phyloP scores from a whole-genome alignment of 2,888 invertebrate genomes.

The Lasioglossum pauxillum region DNA sequence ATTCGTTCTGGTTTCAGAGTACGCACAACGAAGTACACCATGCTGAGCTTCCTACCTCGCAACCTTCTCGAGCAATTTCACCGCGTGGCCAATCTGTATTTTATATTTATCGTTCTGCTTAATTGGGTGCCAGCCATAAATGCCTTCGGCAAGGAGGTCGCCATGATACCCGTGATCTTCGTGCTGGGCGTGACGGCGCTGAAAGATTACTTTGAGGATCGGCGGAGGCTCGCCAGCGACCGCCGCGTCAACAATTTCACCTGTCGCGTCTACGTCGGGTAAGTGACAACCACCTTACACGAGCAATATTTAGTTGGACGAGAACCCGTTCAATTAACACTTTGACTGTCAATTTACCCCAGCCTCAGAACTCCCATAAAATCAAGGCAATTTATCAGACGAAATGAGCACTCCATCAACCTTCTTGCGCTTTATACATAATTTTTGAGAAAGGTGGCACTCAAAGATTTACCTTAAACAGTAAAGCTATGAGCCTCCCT shows the following conservation, averaged over 20 bases:
- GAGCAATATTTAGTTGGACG: neutral
- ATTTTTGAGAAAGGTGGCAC: neutral
- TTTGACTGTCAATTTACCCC: neutral
- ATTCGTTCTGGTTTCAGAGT: slow-evolving; percentile 85
- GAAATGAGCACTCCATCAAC: neutral
- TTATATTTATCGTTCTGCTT: slow-evolving; percentile 97
- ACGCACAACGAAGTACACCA: slow-evolving; percentile 97
- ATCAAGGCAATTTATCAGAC: neutral
- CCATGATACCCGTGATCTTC: slow-evolving; percentile 97
- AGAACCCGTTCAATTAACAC: neutral
- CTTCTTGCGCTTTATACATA: neutral
- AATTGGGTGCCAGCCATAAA: slow-evolving; percentile 98
- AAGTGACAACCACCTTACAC: slow-evolving; percentile 78
- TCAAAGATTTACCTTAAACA: neutral
- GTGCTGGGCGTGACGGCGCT: slow-evolving; percentile 97
- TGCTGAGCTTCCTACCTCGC: slow-evolving; percentile 97
- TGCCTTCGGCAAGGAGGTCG: slow-evolving; percentile 98
- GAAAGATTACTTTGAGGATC: slow-evolving; percentile 97
- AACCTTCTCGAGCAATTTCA: slow-evolving; percentile 99
- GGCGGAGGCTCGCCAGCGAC: slow-evolving; percentile 95
- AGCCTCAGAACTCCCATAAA: neutral
- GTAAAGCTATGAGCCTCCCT: neutral
- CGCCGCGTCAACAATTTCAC: slow-evolving; percentile 96
- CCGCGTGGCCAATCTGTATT: slow-evolving; percentile 98
- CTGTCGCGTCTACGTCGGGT: slow-evolving; percentile 97